A percentile compares a stretch with the other conserved stretches of the same genome.
phyloP scores from a whole-genome alignment of 2,888 invertebrate genomes.

The Mamestra brassicae region DNA sequence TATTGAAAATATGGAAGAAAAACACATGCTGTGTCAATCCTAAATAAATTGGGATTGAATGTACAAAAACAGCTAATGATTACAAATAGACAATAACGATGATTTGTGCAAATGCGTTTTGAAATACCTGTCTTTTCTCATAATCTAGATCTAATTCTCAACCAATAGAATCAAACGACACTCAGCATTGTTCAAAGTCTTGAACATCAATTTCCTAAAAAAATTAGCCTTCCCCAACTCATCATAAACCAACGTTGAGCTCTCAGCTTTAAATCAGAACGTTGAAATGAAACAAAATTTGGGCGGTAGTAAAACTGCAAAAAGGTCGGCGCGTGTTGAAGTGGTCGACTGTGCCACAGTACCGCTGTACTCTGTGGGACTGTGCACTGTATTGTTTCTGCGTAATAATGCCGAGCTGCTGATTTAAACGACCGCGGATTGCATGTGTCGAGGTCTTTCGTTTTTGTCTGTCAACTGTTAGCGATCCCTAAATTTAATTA shows the following conservation, averaged over 20 bases:
- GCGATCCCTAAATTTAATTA: not conserved
- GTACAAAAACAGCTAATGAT: no score
- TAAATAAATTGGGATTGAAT: no score
- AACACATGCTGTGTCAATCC: no score
- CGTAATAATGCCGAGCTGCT: slow-evolving; percentile 62
- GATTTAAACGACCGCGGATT: slow-evolving; percentile 43
- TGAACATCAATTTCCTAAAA: not conserved
- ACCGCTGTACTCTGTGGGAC: slow-evolving; percentile 24
- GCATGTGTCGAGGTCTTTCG: slow-evolving; percentile 24
- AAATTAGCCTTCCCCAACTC: not conserved
- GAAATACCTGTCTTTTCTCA: no score
- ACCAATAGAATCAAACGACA: not conserved
- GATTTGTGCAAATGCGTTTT: no score
- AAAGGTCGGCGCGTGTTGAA: slow-evolving; percentile 71
- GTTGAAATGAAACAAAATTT: slow-evolving; percentile 79
- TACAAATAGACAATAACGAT: no score
- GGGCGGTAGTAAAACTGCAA: slow-evolving; percentile 74
- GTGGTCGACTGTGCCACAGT: slow-evolving; percentile 56
- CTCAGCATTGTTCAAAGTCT: not conserved
- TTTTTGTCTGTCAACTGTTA: slow-evolving; percentile 17
- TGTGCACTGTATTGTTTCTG: slow-evolving; percentile 54
- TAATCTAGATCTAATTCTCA: not conserved
- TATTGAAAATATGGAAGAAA: no score
- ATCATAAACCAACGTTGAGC: slow-evolving; percentile 18
- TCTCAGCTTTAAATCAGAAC: slow-evolving; percentile 56